Evolutionary conservation across 2,797 vertebrate genomes (phyloP).

Genomic region (Botia almorhae): DNA sequence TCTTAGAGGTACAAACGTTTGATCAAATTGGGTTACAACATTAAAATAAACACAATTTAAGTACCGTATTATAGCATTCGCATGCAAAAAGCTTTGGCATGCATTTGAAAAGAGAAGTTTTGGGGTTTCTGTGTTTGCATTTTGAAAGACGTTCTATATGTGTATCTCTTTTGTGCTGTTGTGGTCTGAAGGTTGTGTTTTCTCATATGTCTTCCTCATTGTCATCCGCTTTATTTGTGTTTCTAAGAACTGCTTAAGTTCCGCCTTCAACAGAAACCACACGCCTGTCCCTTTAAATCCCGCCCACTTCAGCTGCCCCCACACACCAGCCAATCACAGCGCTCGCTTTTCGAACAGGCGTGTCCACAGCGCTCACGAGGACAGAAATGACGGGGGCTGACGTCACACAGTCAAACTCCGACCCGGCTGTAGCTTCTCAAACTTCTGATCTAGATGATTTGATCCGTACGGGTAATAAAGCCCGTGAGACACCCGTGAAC

Average conservation of each 20-base stretch:
- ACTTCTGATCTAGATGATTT: not conserved
- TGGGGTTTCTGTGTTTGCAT: not conserved
- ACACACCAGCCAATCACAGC: not conserved
- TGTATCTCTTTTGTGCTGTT: not conserved
- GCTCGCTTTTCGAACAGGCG: not conserved
- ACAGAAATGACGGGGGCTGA: slow-evolving; percentile 15
- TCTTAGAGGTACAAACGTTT: no score
- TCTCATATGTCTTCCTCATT: not conserved
- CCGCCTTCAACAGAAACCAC: not conserved
- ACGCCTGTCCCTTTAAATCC: slow-evolving; percentile 5
- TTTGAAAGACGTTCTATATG: not conserved
- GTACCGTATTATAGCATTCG: no score
- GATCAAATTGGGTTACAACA: no score
- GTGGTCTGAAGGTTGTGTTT: not conserved
- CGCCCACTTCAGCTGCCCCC: not conserved
- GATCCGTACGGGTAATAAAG: not conserved
- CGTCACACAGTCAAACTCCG: not conserved
- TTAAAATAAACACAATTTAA: no score
- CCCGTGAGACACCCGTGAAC: not conserved
- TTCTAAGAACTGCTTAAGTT: not conserved
- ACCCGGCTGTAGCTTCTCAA: slow-evolving; percentile 29
- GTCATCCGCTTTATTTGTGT: not conserved
- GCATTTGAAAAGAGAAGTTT: no score
- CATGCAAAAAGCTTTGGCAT: no score
- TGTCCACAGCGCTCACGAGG: not conserved